Base-by-base conservation (phyloP, 2,888 invertebrate species). In the Oscheius sp. region DNA sequence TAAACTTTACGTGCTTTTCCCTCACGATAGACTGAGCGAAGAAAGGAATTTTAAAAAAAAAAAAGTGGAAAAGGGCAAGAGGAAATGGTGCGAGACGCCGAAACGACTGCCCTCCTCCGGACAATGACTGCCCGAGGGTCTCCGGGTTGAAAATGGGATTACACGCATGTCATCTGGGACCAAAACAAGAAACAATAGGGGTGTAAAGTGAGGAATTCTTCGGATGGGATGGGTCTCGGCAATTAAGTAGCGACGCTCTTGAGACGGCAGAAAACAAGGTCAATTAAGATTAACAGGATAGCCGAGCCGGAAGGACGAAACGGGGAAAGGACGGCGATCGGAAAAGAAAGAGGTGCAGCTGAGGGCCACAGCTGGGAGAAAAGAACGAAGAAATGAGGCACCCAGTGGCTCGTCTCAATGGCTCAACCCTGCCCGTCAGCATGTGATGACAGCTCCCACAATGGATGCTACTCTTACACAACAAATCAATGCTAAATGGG, bases 211-310 rank as follows among this genome's bases (percentile, higher is more conserved):
- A 24, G 24, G 20, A 20, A 12, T 24, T 47, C 17, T 47, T 24
- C 24, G 22, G 20, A 20, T 20, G 51, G 17, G 45, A 20, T 45
- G 45, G 32, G 26, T 51, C 30, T 51, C 28, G 24, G 41, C 38
- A 41, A 57, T 57, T 38, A 38, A 57, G 41, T 38, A 36, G 41
- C 41, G 57, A 20, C 41, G 36, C 41, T 57, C 41, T 57, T 17
- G 33, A 51, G 51, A 51, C 30, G 32, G 32, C n/a, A 6, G 33
- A 41, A 57, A 57, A 57, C 57, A 57, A 57, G 38, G 38, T 57
- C 57, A 57, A 54, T 54, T 54, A 57, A 54, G 8, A 36, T n/a
- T n/a, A n/a, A n/a, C n/a, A n/a, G n/a, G n/a, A n/a, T n/a, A n/a
- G n/a, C n/a, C n/a, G n/a, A n/a, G n/a, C n/a, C n/a, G n/a, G n/a